Evolutionary conservation across 1,140 invertebrate species (phyloP), one percentile per base, ranked within the genome.

Genomic region (Sycobia sp.): DNA sequence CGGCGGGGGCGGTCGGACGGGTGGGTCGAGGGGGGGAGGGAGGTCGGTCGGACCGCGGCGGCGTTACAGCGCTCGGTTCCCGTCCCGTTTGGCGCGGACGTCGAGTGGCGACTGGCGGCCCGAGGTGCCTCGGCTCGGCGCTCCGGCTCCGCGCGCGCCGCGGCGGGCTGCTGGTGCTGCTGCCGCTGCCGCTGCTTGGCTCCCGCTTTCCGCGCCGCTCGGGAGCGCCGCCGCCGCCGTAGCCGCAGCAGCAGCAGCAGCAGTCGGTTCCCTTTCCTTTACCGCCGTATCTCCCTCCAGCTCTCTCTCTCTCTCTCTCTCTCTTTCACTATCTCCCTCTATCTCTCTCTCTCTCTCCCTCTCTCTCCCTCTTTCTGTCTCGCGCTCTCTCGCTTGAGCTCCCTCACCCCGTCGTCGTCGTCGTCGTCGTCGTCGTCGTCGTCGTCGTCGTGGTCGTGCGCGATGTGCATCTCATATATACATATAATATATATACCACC

Each of bases 231-330:
- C n/a, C 3, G 47, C 10, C 16, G 50, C 32, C 16, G 32, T 32
- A 16, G 51, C 22, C 23, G 22, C 51, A 25, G 34, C 50, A 44
- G 23, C 46, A 39, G n/a, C 38, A 39, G 20, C 41, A n/a, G 32
- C 39, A 41, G 4, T 4, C 29, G 5, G 18, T 34, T 53, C 62
- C 25, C 36, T 58, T 41, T 23, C 27, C 20, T 18, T 57, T 20
- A 9, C 47, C 59, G 14, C 44, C 18, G 11, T 46, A n/a, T 29
- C 27, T 50, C 22, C 53, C 44, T 59, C 46, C 25, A 25, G 11
- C 29, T 44, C 32, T 14, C 46, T 54, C 43, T 57, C 41, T 60
- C 34, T 58, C 59, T 49, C 64, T 61, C 64, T 64, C 49, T 61
- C 16, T 60, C n/a, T n/a, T n/a, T n/a, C n/a, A n/a, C n/a, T n/a